Percentiles rank a stretch among this genome's conserved stretches.
Evolutionary conservation across 1,140 invertebrate species (phyloP).

Genomic region (Macrobrachium rosenbergii): DNA sequence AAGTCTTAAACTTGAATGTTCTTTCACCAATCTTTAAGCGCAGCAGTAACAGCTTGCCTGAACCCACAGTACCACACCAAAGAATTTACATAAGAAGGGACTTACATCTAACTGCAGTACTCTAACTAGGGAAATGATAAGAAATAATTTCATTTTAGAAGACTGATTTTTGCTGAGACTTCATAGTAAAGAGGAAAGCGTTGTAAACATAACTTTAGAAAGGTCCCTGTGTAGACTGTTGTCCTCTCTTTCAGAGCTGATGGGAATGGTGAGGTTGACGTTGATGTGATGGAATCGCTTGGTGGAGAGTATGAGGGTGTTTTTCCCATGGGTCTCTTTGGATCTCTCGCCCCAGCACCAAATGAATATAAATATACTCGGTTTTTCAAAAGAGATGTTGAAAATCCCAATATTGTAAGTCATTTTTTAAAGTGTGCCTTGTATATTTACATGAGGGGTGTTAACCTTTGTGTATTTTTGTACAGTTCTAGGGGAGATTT

Average conservation of each 20-base stretch:
- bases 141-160: no score
- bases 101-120: no score
- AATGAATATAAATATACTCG: slow-evolving; percentile 32
- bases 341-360: slow-evolving; percentile 11
- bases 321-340: slow-evolving; percentile 50
- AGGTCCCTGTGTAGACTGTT: no score
- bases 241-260: slow-evolving; percentile 12
- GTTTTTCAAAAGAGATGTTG: slow-evolving; percentile 41
- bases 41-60: no score
- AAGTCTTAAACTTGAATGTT: no score
- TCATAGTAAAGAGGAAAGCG: no score
- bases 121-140: no score
- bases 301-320: slow-evolving; percentile 35
- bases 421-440: neutral
- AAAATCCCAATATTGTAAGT: slow-evolving; percentile 52
- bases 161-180: no score
- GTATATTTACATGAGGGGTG: neutral
- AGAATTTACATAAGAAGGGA: no score
- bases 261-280: slow-evolving; percentile 31
- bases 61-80: no score
- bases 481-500: neutral
- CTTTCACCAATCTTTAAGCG: no score
- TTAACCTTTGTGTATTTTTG: neutral
- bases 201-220: no score
- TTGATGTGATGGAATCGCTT: slow-evolving; percentile 29